Percentiles rank a stretch among this genome's conserved stretches.
Conservation (phyloP, 1,140 invertebrate genomes). For the Ectropis grisescens region DNA sequence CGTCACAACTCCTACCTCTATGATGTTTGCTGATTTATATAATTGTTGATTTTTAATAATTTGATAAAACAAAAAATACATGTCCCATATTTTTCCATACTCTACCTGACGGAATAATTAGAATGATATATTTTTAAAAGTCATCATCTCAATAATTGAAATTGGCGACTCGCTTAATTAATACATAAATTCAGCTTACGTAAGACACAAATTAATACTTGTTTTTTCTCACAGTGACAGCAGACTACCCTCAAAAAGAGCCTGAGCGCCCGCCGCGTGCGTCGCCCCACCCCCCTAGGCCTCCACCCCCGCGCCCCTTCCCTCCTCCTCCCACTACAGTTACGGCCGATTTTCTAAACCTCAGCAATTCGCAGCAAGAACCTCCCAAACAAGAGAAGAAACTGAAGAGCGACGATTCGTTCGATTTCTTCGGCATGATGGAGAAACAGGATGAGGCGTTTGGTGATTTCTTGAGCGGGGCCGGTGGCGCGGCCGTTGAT, state of each 20-base stretch:
- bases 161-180: too few relatives aligned
- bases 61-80: too few relatives aligned
- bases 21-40: too few relatives aligned
- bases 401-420: conserved; percentile 50
- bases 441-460: conserved; percentile 58
- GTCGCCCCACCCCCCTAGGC: conserved; percentile 45
- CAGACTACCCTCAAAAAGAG: conserved; percentile 31
- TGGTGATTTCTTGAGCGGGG: conserved; percentile 55
- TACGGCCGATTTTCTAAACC: conserved; percentile 45
- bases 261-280: conserved; percentile 28
- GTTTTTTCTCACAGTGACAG: conserved; percentile 47
- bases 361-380: conserved; percentile 11
- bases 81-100: too few relatives aligned
- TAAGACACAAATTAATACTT: too few relatives aligned
- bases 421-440: conserved; percentile 65
- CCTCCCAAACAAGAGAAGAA: conserved; percentile 26
- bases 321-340: conserved; percentile 8
- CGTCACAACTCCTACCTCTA: too few relatives aligned
- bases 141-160: too few relatives aligned
- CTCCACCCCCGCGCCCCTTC: conserved; percentile 21
- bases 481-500: conserved; percentile 28
- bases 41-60: too few relatives aligned
- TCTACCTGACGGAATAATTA: too few relatives aligned
- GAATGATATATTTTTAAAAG: too few relatives aligned
- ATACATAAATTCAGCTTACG: too few relatives aligned